Evolutionary conservation across 1,140 invertebrate species (phyloP).

Genomic region (Apis mellifera): Amel_HAv3.1 CM009936.2:7119501-7120000

Average conservation of each 20-base stretch:
- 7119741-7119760: slow-evolving; percentile 5
- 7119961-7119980: slow-evolving; percentile 44
- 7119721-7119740: slow-evolving; percentile 9
- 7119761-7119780: slow-evolving; percentile 21
- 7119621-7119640: slow-evolving; percentile 45
- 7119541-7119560: slow-evolving; percentile 2
- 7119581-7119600: slow-evolving; percentile 47
- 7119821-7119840: slow-evolving; percentile 33
- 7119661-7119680: neutral
- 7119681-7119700: slow-evolving; percentile 27
- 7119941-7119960: slow-evolving; percentile 10
- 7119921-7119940: slow-evolving; percentile 8
- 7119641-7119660: slow-evolving; percentile 30
- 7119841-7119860: slow-evolving; percentile 5
- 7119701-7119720: slow-evolving; percentile 43
- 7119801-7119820: slow-evolving; percentile 39
- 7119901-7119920: neutral
- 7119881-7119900: slow-evolving; percentile 4
- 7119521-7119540: slow-evolving; percentile 35
- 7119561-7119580: slow-evolving; percentile 52
- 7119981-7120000: slow-evolving; percentile 45
- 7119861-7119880: slow-evolving; percentile 18
- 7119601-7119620: slow-evolving; percentile 39
- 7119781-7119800: slow-evolving; percentile 35
- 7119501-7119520: slow-evolving; percentile 26